Conservation (phyloP, 2,113 vertebrate genomes). For the Cheirogaleus medius region DNA sequence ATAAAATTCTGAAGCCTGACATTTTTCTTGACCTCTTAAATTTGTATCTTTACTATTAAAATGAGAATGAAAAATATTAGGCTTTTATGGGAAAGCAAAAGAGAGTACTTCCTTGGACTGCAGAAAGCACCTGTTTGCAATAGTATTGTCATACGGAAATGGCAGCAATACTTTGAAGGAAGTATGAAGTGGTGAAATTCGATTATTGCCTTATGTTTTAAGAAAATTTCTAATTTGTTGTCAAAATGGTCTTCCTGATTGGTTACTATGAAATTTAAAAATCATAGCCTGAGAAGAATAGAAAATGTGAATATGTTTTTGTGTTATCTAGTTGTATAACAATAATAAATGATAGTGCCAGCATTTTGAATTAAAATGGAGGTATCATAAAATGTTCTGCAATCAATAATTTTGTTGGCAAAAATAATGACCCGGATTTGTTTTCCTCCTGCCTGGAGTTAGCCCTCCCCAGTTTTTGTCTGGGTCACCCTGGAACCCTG, state of each 20-base stretch:
- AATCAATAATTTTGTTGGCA: neutral
- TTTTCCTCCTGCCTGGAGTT: neutral
- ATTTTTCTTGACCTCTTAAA: slow-evolving; percentile 48
- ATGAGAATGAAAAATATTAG: slow-evolving; percentile 19
- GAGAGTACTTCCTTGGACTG: neutral
- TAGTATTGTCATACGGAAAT: neutral
- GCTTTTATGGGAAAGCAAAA: slow-evolving; percentile 14
- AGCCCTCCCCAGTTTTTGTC: neutral
- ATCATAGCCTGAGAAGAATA: neutral
- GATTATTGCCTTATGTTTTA: neutral
- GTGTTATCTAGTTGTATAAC: neutral
- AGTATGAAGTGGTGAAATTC: neutral
- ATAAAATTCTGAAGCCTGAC: neutral
- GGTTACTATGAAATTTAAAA: slow-evolving; percentile 37
- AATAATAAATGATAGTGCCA: neutral
- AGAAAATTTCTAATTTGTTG: neutral
- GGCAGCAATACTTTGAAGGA: neutral
- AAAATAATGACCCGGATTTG: neutral
- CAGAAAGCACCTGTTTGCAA: neutral
- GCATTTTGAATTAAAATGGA: slow-evolving; percentile 8
- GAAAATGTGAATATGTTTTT: neutral
- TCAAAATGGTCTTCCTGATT: neutral
- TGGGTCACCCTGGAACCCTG: neutral
- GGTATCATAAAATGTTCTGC: neutral
- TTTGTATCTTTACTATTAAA: slow-evolving; percentile 48